phyloP scores from a whole-genome alignment of 2,888 invertebrate genomes.

The Electrophaes corylata region DNA sequence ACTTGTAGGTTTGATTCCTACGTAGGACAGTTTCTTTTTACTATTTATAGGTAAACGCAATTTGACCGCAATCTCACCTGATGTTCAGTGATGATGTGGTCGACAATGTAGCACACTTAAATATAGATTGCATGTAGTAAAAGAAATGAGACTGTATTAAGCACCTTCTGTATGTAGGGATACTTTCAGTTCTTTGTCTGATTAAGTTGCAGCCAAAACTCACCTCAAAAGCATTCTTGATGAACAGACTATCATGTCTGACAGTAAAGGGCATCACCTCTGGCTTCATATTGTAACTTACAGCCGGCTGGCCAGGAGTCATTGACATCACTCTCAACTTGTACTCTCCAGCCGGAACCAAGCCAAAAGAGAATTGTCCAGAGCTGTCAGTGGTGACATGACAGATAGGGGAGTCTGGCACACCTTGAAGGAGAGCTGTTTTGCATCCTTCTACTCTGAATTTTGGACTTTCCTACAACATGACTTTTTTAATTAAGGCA shows the following conservation, averaged over 20 bases:
- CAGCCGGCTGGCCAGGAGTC: conserved; percentile 80
- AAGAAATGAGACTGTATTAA: no score
- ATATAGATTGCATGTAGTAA: no score
- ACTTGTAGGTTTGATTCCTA: no score
- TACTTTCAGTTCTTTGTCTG: not conserved
- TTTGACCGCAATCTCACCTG: no score
- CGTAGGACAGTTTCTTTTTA: no score
- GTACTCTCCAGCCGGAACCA: conserved; percentile 93
- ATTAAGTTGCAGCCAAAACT: conserved; percentile 32
- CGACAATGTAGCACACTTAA: no score
- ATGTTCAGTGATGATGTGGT: no score
- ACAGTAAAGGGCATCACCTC: conserved; percentile 88
- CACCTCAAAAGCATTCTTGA: conserved; percentile 89
- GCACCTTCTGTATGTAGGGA: no score
- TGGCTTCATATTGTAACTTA: conserved; percentile 92
- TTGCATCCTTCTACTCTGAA: conserved; percentile 84
- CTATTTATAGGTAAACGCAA: no score
- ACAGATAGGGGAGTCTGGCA: conserved; percentile 88
- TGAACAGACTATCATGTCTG: conserved; percentile 85
- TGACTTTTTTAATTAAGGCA: not conserved
- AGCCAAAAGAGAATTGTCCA: conserved; percentile 91
- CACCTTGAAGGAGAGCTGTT: conserved; percentile 82
- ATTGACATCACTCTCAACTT: conserved; percentile 85
- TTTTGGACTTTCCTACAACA: conserved; percentile 64
- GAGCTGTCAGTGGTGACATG: conserved; percentile 87